Evolutionary conservation across 2,113 vertebrate species (phyloP).

Genomic region (Lycocorax pyrrhopterus): DNA sequence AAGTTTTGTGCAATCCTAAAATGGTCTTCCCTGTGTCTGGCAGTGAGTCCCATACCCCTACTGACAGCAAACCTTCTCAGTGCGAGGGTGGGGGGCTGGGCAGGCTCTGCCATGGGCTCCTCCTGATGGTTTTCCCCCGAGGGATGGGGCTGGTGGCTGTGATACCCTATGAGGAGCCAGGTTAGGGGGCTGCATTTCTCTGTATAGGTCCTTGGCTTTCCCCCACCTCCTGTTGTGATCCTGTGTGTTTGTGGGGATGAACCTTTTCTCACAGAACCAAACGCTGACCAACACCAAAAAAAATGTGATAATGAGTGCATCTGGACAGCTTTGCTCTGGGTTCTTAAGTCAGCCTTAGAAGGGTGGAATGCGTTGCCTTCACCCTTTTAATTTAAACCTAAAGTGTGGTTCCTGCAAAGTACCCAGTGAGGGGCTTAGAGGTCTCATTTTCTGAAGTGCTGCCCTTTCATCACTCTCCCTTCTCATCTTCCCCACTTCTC

Average conservation of each 20-base stretch:
- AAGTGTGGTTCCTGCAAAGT: background rate
- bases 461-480: background rate
- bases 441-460: background rate
- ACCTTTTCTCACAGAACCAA: background rate
- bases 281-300: background rate
- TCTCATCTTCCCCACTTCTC: background rate
- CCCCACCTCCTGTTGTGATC: background rate
- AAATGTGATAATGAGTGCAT: background rate
- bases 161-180: background rate
- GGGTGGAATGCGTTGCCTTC: background rate
- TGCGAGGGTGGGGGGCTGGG: background rate
- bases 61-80: background rate
- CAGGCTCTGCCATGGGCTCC: background rate
- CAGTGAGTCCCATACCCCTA: background rate
- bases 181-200: background rate
- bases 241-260: background rate
- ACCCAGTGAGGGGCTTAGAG: background rate
- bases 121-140: background rate
- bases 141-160: background rate
- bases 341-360: background rate
- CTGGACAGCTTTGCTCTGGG: background rate
- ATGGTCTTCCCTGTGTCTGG: background rate
- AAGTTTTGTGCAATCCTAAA: background rate
- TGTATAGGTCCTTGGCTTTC: background rate
- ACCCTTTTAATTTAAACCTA: background rate